Evolutionary conservation across 2,888 invertebrate genomes (phyloP).

Genomic region (Apodemia duryi): DNA sequence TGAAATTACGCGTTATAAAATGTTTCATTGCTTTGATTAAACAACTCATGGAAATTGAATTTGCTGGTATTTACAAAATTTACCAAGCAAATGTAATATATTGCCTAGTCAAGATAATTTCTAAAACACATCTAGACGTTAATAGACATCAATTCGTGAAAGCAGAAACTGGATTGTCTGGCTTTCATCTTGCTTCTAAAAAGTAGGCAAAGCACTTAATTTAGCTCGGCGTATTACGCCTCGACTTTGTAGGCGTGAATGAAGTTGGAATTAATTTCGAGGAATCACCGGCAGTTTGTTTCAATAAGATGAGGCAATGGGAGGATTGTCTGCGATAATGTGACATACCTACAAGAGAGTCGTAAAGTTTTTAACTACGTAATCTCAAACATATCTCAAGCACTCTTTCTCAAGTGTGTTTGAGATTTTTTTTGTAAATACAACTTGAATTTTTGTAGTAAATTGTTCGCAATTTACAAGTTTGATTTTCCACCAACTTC

Average conservation of each 20-base stretch:
- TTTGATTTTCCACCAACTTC: too few species aligned
- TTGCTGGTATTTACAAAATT: neutral
- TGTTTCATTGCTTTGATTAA: too few species aligned
- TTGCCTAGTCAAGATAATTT: neutral
- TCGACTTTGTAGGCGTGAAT: neutral
- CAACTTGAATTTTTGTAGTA: too few species aligned
- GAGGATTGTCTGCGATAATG: neutral
- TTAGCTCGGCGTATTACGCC: neutral
- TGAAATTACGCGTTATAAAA: too few species aligned
- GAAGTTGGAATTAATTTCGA: neutral
- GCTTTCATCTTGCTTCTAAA: conserved; percentile 4
- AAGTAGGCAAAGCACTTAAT: conserved; percentile 1
- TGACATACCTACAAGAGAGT: neutral
- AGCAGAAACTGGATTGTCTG: conserved; percentile 8
- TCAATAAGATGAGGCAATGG: neutral
- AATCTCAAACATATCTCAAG: neutral
- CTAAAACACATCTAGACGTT: neutral
- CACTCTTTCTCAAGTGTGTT: neutral
- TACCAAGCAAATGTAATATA: neutral
- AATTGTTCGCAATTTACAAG: too few species aligned
- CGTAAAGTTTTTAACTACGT: neutral
- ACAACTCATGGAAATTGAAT: neutral
- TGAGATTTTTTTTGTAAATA: neutral
- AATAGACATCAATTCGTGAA: neutral
- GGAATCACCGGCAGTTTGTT: neutral